Conservation (phyloP, 1,140 invertebrate species). For the Linepithema humile region DNA sequence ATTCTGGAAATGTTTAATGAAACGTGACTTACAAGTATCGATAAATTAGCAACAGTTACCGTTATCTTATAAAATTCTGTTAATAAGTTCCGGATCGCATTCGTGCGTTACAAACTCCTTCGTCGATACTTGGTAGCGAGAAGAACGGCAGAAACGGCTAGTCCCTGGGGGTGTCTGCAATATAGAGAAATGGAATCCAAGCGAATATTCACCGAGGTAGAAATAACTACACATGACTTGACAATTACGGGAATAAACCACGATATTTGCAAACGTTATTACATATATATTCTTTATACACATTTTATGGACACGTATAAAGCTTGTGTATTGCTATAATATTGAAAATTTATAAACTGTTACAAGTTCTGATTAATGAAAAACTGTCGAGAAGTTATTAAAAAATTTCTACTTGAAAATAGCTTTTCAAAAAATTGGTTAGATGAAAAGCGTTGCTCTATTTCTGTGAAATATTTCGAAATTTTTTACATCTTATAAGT, state of each 20-base stretch:
- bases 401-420: neutral
- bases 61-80: neutral
- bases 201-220: conserved; percentile 11
- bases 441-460: neutral
- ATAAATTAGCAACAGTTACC: conserved; percentile 18
- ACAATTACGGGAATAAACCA: conserved; percentile 35
- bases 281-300: neutral
- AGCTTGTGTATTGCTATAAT: too few species aligned
- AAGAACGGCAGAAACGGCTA: conserved; percentile 14
- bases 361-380: too few species aligned
- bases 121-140: neutral
- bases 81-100: conserved; percentile 24
- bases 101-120: conserved; percentile 8
- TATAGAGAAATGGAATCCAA: conserved; percentile 51
- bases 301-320: too few species aligned
- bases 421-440: neutral
- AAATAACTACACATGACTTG: conserved; percentile 47
- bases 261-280: conserved; percentile 9
- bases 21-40: neutral
- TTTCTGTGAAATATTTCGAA: neutral
- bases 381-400: conserved; percentile 12
- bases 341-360: too few species aligned
- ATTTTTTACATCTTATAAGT: conserved; percentile 13
- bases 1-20: neutral
- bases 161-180: neutral